phyloP scores from a whole-genome alignment of 2,797 vertebrate genomes.

The Odontamblyopus rebecca region DNA sequence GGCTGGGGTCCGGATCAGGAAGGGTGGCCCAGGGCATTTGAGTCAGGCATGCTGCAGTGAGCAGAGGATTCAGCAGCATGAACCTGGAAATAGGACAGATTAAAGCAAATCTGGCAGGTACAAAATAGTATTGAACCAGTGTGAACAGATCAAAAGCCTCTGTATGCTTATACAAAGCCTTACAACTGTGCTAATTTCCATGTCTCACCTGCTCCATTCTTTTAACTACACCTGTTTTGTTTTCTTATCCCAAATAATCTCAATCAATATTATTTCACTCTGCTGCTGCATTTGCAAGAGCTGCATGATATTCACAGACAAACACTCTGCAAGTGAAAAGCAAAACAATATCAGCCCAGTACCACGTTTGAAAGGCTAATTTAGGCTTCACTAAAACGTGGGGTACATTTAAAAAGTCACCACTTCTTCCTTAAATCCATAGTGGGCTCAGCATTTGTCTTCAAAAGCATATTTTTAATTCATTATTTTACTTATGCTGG shows the following conservation, averaged over 20 bases:
- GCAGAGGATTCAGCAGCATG: conserved; percentile 29
- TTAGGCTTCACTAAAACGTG: conserved; percentile 50
- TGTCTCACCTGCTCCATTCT: background rate
- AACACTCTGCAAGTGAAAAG: conserved; percentile 49
- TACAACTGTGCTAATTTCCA: background rate
- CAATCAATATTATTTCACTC: conserved; percentile 41
- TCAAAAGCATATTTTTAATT: background rate
- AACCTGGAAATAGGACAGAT: conserved; percentile 32
- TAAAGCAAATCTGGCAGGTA: conserved; percentile 17
- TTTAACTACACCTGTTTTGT: conserved; percentile 17
- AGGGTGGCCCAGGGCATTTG: conserved; percentile 30
- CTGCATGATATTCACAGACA: conserved; percentile 17
- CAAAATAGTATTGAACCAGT: conserved; percentile 6
- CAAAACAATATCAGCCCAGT: conserved; percentile 43
- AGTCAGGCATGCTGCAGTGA: conserved; percentile 15
- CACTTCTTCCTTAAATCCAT: conserved; percentile 31
- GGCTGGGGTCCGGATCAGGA: conserved; percentile 24
- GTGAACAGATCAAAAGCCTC: conserved; percentile 8
- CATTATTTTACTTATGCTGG: background rate
- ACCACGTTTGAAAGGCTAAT: conserved; percentile 60
- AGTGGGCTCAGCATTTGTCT: conserved; percentile 30
- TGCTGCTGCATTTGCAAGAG: conserved; percentile 27
- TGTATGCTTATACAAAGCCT: background rate
- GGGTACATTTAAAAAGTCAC: conserved; percentile 53
- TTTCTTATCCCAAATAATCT: conserved; percentile 37